Evolutionary conservation across 2,888 invertebrate genomes (phyloP).

Genomic region (Branchellion lobata): DNA sequence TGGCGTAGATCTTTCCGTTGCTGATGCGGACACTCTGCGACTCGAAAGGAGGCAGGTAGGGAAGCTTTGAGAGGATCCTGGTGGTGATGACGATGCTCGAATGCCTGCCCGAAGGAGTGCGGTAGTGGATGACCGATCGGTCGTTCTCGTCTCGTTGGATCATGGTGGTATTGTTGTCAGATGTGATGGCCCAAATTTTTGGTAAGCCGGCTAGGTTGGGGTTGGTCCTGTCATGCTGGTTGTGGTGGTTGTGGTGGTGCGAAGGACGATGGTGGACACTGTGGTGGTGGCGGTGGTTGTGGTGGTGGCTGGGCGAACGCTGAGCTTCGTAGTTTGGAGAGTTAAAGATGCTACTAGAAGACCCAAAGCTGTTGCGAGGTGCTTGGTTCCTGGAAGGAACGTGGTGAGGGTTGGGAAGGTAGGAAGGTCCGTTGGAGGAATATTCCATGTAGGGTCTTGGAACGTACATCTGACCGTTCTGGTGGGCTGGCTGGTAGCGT

Average conservation of each 20-base stretch:
- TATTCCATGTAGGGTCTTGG: not conserved
- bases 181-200: constrained; percentile 10
- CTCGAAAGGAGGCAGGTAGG: constrained; percentile 11
- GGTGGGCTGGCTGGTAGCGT: not conserved
- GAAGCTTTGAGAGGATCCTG: not conserved
- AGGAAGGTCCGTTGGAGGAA: not conserved
- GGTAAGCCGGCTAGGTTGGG: not conserved
- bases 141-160: constrained; percentile 2
- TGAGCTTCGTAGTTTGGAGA: not conserved
- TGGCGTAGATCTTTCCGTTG: constrained; percentile 18
- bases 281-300: constrained; percentile 18
- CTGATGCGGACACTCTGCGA: not conserved
- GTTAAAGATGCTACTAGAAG: not conserved
- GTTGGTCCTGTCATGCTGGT: not conserved
- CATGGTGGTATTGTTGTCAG: not conserved
- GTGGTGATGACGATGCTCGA: not conserved
- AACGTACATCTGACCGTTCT: not conserved
- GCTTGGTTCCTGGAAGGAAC: not conserved
- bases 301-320: not conserved
- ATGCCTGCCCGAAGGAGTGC: not conserved
- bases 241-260: not conserved
- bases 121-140: not conserved
- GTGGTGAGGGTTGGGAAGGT: not conserved
- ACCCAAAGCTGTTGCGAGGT: not conserved
- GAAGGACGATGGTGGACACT: not conserved